Percentiles rank a stretch among this genome's conserved stretches.
Conservation (phyloP, 2,797 vertebrate genomes). For the Tamandua tetradactyla region DNA sequence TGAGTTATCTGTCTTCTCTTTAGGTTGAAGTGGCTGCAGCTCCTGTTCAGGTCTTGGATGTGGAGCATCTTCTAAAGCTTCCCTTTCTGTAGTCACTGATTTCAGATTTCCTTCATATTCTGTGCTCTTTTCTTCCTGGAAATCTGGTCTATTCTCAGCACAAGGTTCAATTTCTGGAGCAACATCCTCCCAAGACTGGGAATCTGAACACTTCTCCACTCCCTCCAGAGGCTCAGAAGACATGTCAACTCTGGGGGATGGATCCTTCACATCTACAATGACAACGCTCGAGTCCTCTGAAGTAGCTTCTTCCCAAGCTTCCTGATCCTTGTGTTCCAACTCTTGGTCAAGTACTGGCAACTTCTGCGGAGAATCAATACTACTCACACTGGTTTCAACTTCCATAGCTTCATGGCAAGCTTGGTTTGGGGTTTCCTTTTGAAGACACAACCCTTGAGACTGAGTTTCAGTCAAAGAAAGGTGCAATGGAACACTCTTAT, state of each 20-base stretch:
- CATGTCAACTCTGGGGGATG: constrained; percentile 69
- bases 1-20: constrained; percentile 6
- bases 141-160: constrained; percentile 60
- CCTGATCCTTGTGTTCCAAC: constrained; percentile 63
- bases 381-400: constrained; percentile 74
- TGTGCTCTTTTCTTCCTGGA: constrained; percentile 63
- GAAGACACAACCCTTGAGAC: constrained; percentile 76
- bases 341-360: constrained; percentile 63
- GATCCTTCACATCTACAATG: constrained; percentile 63
- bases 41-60: constrained; percentile 36
- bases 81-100: constrained; percentile 47
- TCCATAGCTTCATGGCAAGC: constrained; percentile 76
- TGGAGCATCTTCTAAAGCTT: constrained; percentile 33
- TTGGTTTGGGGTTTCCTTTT: constrained; percentile 70
- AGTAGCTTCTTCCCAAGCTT: constrained; percentile 66
- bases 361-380: constrained; percentile 69
- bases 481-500: constrained; percentile 72
- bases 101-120: constrained; percentile 50
- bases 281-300: constrained; percentile 65
- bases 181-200: constrained; percentile 58
- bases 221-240: constrained; percentile 69
- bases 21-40: constrained; percentile 25
- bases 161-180: constrained; percentile 27
- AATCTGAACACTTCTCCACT: constrained; percentile 65
- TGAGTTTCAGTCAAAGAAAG: constrained; percentile 87